Percentiles rank a stretch among this genome's conserved stretches.
Conservation (phyloP, 2,797 vertebrate genomes). For the Numenius phaeopus region DNA sequence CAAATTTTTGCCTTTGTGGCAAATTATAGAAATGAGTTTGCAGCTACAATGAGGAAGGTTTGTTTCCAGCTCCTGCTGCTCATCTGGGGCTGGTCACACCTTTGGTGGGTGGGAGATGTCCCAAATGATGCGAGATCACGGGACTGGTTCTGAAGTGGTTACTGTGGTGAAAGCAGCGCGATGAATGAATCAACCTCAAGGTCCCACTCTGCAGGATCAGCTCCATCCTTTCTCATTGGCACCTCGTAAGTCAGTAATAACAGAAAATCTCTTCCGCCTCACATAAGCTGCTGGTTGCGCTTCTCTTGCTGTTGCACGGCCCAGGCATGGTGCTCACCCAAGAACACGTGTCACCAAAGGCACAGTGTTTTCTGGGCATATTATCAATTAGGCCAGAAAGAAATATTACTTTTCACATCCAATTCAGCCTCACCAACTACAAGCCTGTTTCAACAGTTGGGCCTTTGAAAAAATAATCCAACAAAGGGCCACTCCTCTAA, state of each 20-base stretch:
- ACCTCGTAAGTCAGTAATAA: not conserved
- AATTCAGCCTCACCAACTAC: not conserved
- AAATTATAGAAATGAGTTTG: not conserved
- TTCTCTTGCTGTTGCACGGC: not conserved
- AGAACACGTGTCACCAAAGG: not conserved
- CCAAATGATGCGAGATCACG: rapidly evolving
- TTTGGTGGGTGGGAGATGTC: not conserved
- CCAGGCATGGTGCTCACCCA: rapidly evolving
- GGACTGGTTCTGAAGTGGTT: not conserved
- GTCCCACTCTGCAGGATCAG: not conserved
- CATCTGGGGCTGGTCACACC: not conserved
- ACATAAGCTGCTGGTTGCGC: not conserved
- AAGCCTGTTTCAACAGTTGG: not conserved
- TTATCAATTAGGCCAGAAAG: not conserved
- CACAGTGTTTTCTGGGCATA: not conserved
- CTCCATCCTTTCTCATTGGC: not conserved
- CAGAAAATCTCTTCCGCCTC: not conserved
- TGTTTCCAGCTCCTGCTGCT: not conserved
- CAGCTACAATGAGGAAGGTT: not conserved
- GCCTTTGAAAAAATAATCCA: not conserved
- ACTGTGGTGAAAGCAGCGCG: not conserved
- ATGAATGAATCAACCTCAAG: not conserved
- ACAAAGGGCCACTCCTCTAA: not conserved
- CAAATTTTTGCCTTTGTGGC: not conserved
- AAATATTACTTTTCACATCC: not conserved